Percentiles rank a stretch among this genome's conserved stretches.
Evolutionary conservation across 2,888 invertebrate species (phyloP).

Genomic region (Pachymerium ferrugineum): DNA sequence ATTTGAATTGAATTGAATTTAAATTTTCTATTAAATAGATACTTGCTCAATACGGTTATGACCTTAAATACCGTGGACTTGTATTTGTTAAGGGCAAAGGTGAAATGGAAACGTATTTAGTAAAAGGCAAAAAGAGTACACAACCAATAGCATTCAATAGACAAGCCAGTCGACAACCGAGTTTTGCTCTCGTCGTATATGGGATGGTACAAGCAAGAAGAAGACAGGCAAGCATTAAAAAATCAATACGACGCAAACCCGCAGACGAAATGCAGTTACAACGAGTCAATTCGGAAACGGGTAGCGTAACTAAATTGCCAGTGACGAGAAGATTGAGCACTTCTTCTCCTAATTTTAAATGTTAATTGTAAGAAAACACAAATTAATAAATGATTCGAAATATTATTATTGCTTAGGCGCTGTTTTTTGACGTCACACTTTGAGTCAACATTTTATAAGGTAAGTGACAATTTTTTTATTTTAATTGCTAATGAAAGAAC

Average conservation of each 20-base stretch:
- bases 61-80: conserved; percentile 69
- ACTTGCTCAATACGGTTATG: conserved; percentile 66
- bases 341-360: too few relatives aligned
- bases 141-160: conserved; percentile 43
- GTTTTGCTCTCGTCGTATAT: conserved; percentile 80
- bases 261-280: too few relatives aligned
- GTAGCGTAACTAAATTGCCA: too few relatives aligned
- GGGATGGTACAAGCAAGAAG: conserved; percentile 78
- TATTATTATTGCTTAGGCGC: too few relatives aligned
- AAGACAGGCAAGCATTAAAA: conserved; percentile 55
- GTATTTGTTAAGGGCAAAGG: conserved; percentile 93
- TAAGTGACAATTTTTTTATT: too few relatives aligned
- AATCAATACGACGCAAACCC: conserved; percentile 14
- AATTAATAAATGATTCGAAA: too few relatives aligned
- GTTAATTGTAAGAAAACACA: too few relatives aligned
- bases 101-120: conserved; percentile 91
- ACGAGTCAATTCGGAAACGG: too few relatives aligned
- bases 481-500: too few relatives aligned
- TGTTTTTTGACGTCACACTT: too few relatives aligned
- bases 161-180: conserved; percentile 66
- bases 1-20: neutral
- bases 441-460: too few relatives aligned
- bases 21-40: conserved; percentile 55
- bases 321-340: too few relatives aligned
- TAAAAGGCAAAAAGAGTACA: conserved; percentile 55